Evolutionary conservation across 2,888 invertebrate genomes (phyloP).

Genomic region (Nebria salina): DNA sequence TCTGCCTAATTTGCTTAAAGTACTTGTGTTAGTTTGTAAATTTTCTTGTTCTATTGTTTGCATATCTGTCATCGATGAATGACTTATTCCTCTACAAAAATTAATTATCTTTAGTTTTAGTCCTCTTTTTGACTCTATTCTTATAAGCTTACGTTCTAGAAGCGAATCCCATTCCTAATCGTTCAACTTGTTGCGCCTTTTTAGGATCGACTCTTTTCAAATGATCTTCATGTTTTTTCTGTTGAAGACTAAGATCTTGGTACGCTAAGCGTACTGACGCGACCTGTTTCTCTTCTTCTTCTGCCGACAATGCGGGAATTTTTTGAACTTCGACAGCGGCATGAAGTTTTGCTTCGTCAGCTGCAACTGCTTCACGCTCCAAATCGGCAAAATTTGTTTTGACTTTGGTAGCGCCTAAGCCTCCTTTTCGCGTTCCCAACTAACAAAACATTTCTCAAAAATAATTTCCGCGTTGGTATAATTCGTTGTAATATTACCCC

Average conservation of each 20-base stretch:
- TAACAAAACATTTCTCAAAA: constrained; percentile 56
- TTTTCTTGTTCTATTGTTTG: constrained; percentile 88
- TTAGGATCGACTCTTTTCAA: constrained; percentile 78
- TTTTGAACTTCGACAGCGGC: constrained; percentile 62
- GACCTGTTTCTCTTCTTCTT: constrained; percentile 76
- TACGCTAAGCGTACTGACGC: constrained; percentile 79
- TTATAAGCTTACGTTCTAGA: constrained; percentile 31
- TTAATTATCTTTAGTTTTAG: background rate
- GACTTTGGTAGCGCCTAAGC: constrained; percentile 94
- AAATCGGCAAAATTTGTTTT: constrained; percentile 95
- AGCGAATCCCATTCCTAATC: constrained; percentile 90
- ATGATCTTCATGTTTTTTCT: constrained; percentile 77
- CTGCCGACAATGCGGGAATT: constrained; percentile 61
- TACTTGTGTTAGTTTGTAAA: constrained; percentile 61
- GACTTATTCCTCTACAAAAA: constrained; percentile 72
- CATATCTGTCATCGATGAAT: constrained; percentile 92
- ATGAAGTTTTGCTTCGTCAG: constrained; percentile 73
- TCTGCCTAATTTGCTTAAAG: constrained; percentile 60
- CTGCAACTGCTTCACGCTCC: constrained; percentile 87
- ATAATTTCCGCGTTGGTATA: background rate
- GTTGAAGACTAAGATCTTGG: constrained; percentile 76
- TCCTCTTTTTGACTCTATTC: background rate
- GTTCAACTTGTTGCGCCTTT: constrained; percentile 88
- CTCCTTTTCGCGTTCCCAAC: constrained; percentile 88
- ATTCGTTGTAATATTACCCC: constrained; percentile 67